These are phyloP conservation scores for Drosophila punjabiensis DNA, from an alignment of 1,140 invertebrate species.

Conservation along the genomic window DNA sequence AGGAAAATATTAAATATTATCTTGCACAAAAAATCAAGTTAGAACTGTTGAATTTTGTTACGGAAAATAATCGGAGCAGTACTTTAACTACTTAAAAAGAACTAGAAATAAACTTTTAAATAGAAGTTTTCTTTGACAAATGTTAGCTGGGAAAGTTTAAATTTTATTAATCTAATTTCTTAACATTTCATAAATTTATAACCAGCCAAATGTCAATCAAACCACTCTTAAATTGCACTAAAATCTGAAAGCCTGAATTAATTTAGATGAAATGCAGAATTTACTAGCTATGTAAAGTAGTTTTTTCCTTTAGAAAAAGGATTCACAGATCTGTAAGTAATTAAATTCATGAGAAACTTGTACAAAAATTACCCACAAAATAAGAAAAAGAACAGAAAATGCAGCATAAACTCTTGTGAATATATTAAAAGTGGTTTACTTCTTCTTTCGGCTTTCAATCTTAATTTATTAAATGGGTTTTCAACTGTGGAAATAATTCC, in stretches of 20 bases:
- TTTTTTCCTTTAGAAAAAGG: background rate
- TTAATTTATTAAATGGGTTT: background rate
- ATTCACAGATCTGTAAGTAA: slow-evolving; percentile 11
- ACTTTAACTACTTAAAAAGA: background rate
- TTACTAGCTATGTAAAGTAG: background rate
- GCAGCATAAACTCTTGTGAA: background rate
- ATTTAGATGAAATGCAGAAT: background rate
- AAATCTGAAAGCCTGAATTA: background rate
- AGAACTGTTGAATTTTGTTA: background rate
- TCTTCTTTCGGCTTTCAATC: background rate
- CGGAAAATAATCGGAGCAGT: background rate
- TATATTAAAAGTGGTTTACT: background rate
- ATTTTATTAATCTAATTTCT: background rate
- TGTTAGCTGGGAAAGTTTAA: no score
- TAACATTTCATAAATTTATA: background rate
- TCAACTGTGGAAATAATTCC: background rate
- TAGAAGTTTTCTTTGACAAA: background rate
- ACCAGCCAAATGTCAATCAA: background rate
- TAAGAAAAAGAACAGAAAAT: background rate
- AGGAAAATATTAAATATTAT: background rate
- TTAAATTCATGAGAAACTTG: slow-evolving; percentile 7
- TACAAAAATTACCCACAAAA: background rate
- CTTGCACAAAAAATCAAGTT: background rate
- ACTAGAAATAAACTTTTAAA: background rate
- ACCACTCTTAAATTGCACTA: background rate